Conservation (phyloP, 2,888 invertebrate genomes). For the Aproaerema taeniolella region DNA sequence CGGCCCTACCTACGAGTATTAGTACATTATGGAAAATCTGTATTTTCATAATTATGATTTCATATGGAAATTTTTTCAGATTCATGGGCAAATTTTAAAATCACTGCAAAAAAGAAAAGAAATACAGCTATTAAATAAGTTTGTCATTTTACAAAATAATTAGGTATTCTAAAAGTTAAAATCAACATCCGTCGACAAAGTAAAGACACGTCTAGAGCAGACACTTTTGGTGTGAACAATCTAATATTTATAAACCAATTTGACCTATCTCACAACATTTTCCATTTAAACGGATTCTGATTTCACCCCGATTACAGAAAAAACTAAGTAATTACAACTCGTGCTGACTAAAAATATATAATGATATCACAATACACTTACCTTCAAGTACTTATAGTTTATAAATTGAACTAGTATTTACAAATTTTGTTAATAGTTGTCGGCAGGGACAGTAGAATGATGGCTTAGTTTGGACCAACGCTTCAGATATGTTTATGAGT, state of each 20-base stretch:
- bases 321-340: constrained; percentile 10
- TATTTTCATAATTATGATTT: too few species aligned
- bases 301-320: not conserved
- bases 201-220: too few species aligned
- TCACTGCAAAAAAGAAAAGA: too few species aligned
- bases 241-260: constrained; percentile 20
- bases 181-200: too few species aligned
- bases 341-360: constrained; percentile 35
- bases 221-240: too few species aligned
- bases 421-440: constrained; percentile 40
- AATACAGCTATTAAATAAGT: too few species aligned
- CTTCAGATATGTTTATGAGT: not conserved
- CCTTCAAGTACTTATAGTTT: constrained; percentile 30
- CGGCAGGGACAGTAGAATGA: not conserved
- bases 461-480: not conserved
- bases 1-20: too few species aligned
- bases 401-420: constrained; percentile 68
- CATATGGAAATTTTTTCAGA: too few species aligned
- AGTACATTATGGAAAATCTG: too few species aligned
- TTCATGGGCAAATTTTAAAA: too few species aligned
- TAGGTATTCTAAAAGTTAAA: too few species aligned
- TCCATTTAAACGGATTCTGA: constrained; percentile 1
- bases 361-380: constrained; percentile 65
- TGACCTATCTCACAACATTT: constrained; percentile 15
- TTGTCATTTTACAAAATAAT: too few species aligned